Base-by-base conservation (phyloP, 2,888 invertebrate species). In the Microdon myrmicae region DNA sequence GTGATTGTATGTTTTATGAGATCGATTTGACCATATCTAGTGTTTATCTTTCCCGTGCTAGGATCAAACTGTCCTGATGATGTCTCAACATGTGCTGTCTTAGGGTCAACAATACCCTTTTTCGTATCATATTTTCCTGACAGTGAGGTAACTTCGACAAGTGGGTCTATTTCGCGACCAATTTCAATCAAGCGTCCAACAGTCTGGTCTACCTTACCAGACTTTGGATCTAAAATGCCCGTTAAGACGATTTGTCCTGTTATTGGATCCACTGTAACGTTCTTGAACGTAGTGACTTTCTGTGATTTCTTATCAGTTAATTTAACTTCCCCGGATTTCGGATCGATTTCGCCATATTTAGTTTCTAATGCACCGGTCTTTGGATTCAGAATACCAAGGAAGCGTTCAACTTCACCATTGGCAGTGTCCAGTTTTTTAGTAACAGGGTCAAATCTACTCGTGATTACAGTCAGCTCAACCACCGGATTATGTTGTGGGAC, bases 11-110 rank as follows among this genome's bases (percentile, higher is more conserved):
- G 87, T 71, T 85, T 84, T 0, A 88, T 82, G 14, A 88, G 83
- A 77, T 89, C 87, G 60, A 87, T 87, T 72, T 88, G 86, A 10
- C 89, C 89, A 68, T 88, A 89, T 72, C 89, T 89, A 0, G 88
- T 88, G 69, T 87, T 87, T 34, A 89, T 84, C 72, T 85, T 87
- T 67, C 86, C 86, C 32, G 84, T 86, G 66, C 86, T 85, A 0
- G 87, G 86, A 75, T 89, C 87, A 26, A 87, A 84, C 72, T 88
- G 85, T 17, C 87, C 88, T 0, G 83, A 84, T 1, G 87, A 85
- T 66, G 85, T 85, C 77, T 88, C 88, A 4, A 87, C 82, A 19
- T 82, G 79, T 0, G 85, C 83, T 38, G 85, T 83, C 75, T 88
- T 88, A 1, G 86, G 83, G 71, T 89, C 88, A 34, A 89, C 84